Base-by-base conservation (phyloP, 2,113 vertebrate species). In the Stomatorhinus ivindoensis region DNA sequence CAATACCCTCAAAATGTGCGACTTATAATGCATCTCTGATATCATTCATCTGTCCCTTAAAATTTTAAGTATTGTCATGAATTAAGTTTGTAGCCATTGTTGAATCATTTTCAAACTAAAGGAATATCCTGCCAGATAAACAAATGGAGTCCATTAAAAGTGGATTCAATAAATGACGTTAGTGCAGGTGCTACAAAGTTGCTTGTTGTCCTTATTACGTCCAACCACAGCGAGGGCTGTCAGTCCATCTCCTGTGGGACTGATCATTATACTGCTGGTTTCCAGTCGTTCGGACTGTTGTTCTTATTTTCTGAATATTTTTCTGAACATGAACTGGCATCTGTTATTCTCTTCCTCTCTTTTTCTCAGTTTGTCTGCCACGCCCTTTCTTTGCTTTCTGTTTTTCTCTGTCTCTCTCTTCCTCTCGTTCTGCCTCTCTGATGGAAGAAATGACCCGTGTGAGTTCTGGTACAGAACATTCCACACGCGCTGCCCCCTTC, bases 361-460 rank as follows among this genome's bases (percentile, higher is more conserved):
- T 19, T 55, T 48, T 87, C 15, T 4, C 24, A 4, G n/a, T 80
- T 15, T 80, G 3, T 7, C 31, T 17, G 39, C 11, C 11, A 0
- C 46, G 19, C 84, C n/a, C 48, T 51, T 21, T 53, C 51, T 21
- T 55, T 55, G 53, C 53, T 6, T 24, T 55, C 53, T 55, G 53
- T 55, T 55, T 27, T 10, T 39, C 69, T 76, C 27, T 39, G 3
- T 76, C 73, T 42, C 42, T 51, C 46, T 15, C 46, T 53, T 46
- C n/a, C 48, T 51, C 84, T 51, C 48, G 39, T 31, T 83, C 15
- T 47, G 13, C 42, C 9, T 61, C 47, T 89, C n/a, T 44, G 11
- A 31, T 93, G 92, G 92, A 93, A 92, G 90, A 91, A 91, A 89
- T 92, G 90, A 93, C 89, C 88, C 86, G 55, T 73, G 7, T 82